Evolutionary conservation across 2,797 vertebrate genomes (phyloP), one percentile per base, ranked within the genome.

Genomic region (Cossypha dichroa): DNA sequence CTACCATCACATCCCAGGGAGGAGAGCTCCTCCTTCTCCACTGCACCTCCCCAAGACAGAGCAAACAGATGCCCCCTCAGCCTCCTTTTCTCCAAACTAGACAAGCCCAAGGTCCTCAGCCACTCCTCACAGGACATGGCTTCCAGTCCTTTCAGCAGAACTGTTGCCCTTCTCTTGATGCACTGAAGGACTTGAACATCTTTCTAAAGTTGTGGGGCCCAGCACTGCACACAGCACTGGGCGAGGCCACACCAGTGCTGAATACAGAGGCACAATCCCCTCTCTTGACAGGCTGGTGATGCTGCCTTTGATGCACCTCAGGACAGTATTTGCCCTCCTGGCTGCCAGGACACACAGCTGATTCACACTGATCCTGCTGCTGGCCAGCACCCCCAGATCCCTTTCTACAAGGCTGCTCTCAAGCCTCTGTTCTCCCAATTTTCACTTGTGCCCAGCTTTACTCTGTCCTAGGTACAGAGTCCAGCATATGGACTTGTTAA

Each of bases 401-500:
- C 38, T 60, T 56, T 28, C 43, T 55, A 11, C 9, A 28, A 15
- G 31, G 46, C 23, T 51, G 15, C 33, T 82, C 13, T 55, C 6
- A 11, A 59, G 19, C 5, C 11, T 7, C 21, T 67, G 1, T 2
- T 67, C 17, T 80, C 34, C 29, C 12, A 43, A 0, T n/a, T 77
- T 8, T 6, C 6, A 33, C 10, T 73, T 41, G 23, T 16, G 1
- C 18, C 34, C 1, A 0, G 14, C 0, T 0, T 59, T 59, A 46
- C 21, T 68, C 26, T 10, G 3, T 33, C 17, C 14, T 6, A 41
- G 25, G 11, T 14, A 13, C 18, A 66, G 52, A 77, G 62, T 54
- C 7, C 4, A 1, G 2, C 15, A 62, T 7, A 29, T 15, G 11
- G 43, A 34, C 14, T 67, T 59, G 20, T 23, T 84, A 59, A 23